Conservation (phyloP, 2,797 vertebrate species). For the Gallinago nigripennis region DNA sequence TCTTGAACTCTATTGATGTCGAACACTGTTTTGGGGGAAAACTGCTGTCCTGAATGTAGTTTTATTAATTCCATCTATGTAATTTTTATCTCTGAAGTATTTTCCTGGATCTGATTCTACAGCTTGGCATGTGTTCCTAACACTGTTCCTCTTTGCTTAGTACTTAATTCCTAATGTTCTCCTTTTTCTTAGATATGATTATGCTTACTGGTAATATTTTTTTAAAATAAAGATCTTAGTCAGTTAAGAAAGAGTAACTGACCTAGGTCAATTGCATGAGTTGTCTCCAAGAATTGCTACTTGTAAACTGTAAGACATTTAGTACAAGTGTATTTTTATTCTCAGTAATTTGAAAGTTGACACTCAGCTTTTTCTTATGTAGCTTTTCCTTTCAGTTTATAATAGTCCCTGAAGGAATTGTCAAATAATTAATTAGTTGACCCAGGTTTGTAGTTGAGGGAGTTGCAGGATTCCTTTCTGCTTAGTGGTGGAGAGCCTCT, state of each 20-base stretch:
- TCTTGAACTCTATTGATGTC: neutral
- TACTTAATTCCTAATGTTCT: neutral
- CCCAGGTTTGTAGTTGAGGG: conserved; percentile 85
- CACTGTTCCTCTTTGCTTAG: neutral
- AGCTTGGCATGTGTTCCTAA: neutral
- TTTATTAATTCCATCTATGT: neutral
- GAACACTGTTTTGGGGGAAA: neutral
- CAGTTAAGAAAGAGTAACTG: conserved; percentile 18
- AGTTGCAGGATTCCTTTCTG: conserved; percentile 88
- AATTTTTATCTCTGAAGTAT: neutral
- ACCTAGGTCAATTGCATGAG: conserved; percentile 34
- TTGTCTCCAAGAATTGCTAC: conserved; percentile 12
- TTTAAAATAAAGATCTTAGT: neutral
- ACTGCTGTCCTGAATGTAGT: neutral
- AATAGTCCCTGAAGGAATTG: conserved; percentile 86
- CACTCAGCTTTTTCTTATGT: conserved; percentile 65
- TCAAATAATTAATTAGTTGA: conserved; percentile 95
- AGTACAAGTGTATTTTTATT: conserved; percentile 63
- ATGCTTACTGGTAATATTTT: neutral
- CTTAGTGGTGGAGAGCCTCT: conserved; percentile 80
- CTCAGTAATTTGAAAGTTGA: conserved; percentile 68
- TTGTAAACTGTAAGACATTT: conserved; percentile 60
- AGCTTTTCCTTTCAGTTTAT: conserved; percentile 78
- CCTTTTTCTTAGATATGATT: neutral
- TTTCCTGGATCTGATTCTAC: neutral